A percentile compares a stretch with the other conserved stretches of the same genome.
Evolutionary conservation across 2,888 invertebrate genomes (phyloP).

Genomic region (Anthophora plumipes): DNA sequence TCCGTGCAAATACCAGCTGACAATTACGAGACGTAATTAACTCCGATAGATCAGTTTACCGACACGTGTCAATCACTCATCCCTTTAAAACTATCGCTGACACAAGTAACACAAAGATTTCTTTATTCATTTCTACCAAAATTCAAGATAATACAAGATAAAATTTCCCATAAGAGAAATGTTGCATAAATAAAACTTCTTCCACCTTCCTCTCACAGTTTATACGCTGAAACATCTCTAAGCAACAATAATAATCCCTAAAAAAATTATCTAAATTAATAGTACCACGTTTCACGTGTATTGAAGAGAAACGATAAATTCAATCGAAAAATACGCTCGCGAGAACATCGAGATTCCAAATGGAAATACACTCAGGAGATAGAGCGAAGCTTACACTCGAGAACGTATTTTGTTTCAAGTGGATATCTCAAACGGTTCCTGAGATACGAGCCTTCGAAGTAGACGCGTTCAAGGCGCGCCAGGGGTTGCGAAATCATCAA

Average conservation of each 20-base stretch:
- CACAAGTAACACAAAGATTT: too few relatives aligned
- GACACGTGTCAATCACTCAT: background rate
- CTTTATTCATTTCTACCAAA: too few relatives aligned
- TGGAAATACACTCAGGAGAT: background rate
- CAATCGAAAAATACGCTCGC: background rate
- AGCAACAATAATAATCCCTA: too few relatives aligned
- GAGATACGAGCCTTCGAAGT: background rate
- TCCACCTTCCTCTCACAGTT: too few relatives aligned
- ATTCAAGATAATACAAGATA: too few relatives aligned
- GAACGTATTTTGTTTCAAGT: background rate
- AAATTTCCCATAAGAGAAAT: too few relatives aligned
- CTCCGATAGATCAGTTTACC: constrained; percentile 54
- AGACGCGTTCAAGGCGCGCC: background rate
- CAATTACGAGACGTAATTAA: constrained; percentile 75
- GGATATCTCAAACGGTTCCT: background rate
- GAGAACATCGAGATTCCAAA: background rate
- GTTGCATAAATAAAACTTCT: too few relatives aligned
- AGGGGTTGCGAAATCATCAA: background rate
- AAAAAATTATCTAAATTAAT: too few relatives aligned
- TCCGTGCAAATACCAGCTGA: constrained; percentile 1
- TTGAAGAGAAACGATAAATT: too few relatives aligned
- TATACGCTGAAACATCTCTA: too few relatives aligned
- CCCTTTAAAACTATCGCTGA: background rate
- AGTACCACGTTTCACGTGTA: too few relatives aligned
- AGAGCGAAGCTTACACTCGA: background rate